Percentiles rank a stretch among this genome's conserved stretches.
These are phyloP conservation scores for Peromyscus attwateri DNA, from an alignment of 2,797 vertebrate species.

Conservation along the genomic window DNA sequence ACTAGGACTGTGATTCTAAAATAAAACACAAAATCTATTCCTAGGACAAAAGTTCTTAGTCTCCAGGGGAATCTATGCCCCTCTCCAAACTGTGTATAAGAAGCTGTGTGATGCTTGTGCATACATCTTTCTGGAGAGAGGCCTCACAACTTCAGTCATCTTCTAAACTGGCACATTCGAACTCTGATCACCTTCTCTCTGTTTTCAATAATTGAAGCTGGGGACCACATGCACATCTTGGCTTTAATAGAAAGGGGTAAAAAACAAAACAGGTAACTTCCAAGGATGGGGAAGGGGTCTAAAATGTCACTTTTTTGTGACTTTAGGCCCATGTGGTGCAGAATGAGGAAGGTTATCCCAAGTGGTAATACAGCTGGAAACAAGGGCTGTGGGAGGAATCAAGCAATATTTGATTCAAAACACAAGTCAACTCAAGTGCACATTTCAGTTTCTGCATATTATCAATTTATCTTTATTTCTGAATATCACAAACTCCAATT, in stretches of 20 bases:
- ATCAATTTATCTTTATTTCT: slow-evolving; percentile 80
- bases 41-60: slow-evolving; percentile 30
- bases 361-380: neutral
- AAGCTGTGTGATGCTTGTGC: neutral
- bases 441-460: slow-evolving; percentile 74
- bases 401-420: slow-evolving; percentile 60
- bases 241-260: slow-evolving; percentile 51
- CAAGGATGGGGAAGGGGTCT: neutral
- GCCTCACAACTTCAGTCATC: neutral
- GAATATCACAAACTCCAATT: slow-evolving; percentile 83
- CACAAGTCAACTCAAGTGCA: slow-evolving; percentile 56
- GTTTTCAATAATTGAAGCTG: slow-evolving; percentile 39
- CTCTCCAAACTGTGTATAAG: neutral
- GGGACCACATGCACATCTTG: neutral
- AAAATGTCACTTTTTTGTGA: slow-evolving; percentile 9
- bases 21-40: neutral
- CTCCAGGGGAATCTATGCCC: neutral
- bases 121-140: neutral
- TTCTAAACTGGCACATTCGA: slow-evolving; percentile 26
- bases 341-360: neutral
- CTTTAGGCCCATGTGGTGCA: slow-evolving; percentile 54
- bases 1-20: slow-evolving; percentile 30
- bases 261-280: slow-evolving; percentile 31
- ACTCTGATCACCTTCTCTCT: neutral
- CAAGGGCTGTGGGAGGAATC: slow-evolving; percentile 33